phyloP scores from a whole-genome alignment of 2,113 vertebrate species.

The Paralichthys olivaceus region DNA sequence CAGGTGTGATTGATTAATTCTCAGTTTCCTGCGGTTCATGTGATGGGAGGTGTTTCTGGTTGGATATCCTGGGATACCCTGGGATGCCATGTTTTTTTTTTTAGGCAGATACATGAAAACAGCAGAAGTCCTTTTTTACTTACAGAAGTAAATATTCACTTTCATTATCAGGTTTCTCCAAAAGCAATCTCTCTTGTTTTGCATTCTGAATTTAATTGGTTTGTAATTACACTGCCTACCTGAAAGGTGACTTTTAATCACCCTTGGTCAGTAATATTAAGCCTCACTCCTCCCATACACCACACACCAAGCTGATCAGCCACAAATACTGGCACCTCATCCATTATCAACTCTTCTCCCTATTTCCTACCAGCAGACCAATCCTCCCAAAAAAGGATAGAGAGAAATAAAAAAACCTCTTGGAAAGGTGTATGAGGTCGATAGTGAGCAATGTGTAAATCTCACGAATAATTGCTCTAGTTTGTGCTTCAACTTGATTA shows the following conservation, averaged over 20 bases:
- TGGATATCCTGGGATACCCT: not conserved
- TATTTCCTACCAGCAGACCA: constrained; percentile 36
- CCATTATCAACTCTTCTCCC: constrained; percentile 54
- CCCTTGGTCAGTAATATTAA: constrained; percentile 57
- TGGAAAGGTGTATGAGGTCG: constrained; percentile 28
- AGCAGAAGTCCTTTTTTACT: not conserved
- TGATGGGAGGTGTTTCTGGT: constrained; percentile 24
- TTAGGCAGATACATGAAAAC: not conserved
- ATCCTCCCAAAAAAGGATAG: not conserved
- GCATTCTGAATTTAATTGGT: constrained; percentile 64
- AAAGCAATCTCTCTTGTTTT: constrained; percentile 45
- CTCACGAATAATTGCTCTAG: constrained; percentile 61
- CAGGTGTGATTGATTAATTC: constrained; percentile 39
- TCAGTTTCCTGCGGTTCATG: constrained; percentile 31
- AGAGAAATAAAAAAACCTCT: constrained; percentile 3
- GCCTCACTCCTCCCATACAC: constrained; percentile 39
- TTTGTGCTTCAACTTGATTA: constrained; percentile 67
- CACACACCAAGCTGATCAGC: constrained; percentile 47
- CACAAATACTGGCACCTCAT: constrained; percentile 56
- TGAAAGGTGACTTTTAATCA: constrained; percentile 68
- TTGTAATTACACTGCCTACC: constrained; percentile 69
- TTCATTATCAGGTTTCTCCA: constrained; percentile 46
- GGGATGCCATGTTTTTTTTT: not conserved
- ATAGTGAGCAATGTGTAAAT: constrained; percentile 59
- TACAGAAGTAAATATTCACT: constrained; percentile 18